Conservation (phyloP, 2,888 invertebrate genomes). For the Periphyllus acericola region DNA sequence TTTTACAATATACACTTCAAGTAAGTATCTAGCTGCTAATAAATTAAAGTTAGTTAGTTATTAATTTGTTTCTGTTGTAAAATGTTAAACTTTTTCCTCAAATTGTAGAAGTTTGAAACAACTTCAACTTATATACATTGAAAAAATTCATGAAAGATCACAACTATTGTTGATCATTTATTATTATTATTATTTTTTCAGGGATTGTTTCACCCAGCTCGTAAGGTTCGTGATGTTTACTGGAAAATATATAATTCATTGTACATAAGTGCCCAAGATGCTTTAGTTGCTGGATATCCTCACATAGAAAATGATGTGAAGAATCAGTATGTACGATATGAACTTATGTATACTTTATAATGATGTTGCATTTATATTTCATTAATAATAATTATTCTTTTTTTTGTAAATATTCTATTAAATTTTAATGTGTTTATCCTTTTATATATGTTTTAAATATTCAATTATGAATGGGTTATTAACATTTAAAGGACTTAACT, state of each 20-base stretch:
- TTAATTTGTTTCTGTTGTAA: background rate
- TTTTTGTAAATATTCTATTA: constrained; percentile 38
- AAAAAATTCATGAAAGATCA: background rate
- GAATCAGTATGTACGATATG: constrained; percentile 91
- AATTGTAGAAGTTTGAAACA: background rate
- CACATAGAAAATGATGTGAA: constrained; percentile 94
- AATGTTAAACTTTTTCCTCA: background rate
- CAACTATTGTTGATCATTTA: background rate
- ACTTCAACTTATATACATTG: background rate
- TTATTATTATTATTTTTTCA: constrained; percentile 81
- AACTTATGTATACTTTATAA: constrained; percentile 70
- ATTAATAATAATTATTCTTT: constrained; percentile 9
- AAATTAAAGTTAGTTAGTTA: background rate
- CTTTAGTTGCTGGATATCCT: constrained; percentile 97
- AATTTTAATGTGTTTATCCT: background rate
- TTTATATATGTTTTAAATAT: constrained; percentile 25
- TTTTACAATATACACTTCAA: constrained; percentile 95
- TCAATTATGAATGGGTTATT: background rate
- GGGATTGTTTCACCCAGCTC: constrained; percentile 97
- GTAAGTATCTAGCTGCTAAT: constrained; percentile 69
- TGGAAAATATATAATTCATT: constrained; percentile 99
- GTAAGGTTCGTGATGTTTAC: constrained; percentile 98
- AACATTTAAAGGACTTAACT: background rate
- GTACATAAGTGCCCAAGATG: constrained; percentile 98
- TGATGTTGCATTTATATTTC: constrained; percentile 28